Evolutionary conservation across 2,113 vertebrate species (phyloP), one percentile per base, ranked within the genome.

Genomic region (Pelusios castaneus): DNA sequence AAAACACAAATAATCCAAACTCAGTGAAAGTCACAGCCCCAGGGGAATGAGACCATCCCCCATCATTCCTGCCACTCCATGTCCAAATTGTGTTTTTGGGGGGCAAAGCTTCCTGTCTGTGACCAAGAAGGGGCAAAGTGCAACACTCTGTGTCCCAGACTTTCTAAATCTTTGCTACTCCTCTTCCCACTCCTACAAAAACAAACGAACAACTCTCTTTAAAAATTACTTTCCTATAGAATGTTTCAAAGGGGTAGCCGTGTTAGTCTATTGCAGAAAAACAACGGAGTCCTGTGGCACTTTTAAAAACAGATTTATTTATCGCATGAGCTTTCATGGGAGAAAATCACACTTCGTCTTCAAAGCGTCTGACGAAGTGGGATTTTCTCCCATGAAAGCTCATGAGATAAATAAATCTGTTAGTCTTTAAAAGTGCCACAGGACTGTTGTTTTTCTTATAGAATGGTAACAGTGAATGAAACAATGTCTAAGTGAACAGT

Each of bases 171-270:
- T 87, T 55, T 38, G 19, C 51, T 58, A 84, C 21, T 85, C 80
- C 34, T 82, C 34, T 91, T 93, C 56, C 76, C 52, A 29, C 92
- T 91, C 77, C 60, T 11, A 17, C 81, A 92, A 93, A 38, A 91
- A 91, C 6, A 88, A 3, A 43, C n/a, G n/a, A 56, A 16, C 5
- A 70, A 85, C n/a, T 81, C 87, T n/a, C n/a, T n/a, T n/a, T n/a
- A n/a, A n/a, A n/a, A n/a, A n/a, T n/a, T n/a, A n/a, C n/a, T 95
- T 89, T 95, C 88, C 70, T 41, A 49, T 79, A 93, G 49, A 84
- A 78, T 81, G 63, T n/a, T n/a, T n/a, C n/a, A n/a, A n/a, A n/a
- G n/a, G n/a, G n/a, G n/a, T n/a, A n/a, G n/a, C n/a, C n/a, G n/a
- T n/a, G n/a, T n/a, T n/a, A n/a, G n/a, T n/a, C n/a, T n/a, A n/a